These are phyloP conservation scores for Tetragonula carbonaria DNA, from an alignment of 2,888 invertebrate species.

Conservation along the genomic window DNA sequence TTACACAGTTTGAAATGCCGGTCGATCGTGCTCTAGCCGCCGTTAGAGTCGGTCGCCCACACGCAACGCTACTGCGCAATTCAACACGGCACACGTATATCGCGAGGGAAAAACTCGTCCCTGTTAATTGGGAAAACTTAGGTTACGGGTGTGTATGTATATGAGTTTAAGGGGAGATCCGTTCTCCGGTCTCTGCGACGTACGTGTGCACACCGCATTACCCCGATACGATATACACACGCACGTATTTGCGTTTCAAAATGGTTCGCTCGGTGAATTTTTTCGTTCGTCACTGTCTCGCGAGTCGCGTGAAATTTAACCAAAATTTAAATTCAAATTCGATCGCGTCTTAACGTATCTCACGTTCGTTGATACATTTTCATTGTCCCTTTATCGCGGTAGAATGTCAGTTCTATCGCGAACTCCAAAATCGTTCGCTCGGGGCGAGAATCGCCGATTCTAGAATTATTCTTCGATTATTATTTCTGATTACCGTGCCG, in stretches of 20 bases:
- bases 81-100: slow-evolving; percentile 32
- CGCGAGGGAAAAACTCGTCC: slow-evolving; percentile 24
- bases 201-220: not conserved
- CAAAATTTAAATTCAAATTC: not conserved
- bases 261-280: not conserved
- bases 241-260: slow-evolving; percentile 4
- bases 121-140: slow-evolving; percentile 14
- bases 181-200: not conserved
- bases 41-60: slow-evolving; percentile 52
- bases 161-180: not conserved
- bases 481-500: not conserved
- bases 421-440: no score
- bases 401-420: not conserved
- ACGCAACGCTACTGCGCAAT: slow-evolving; percentile 69
- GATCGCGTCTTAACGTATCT: not conserved
- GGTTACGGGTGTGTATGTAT: not conserved
- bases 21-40: slow-evolving; percentile 43
- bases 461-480: no score
- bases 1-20: slow-evolving; percentile 42
- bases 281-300: no score
- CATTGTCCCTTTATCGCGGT: no score
- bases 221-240: slow-evolving; percentile 1
- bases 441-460: not conserved
- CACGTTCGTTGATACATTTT: not conserved
- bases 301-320: not conserved